Evolutionary conservation across 2,888 invertebrate genomes (phyloP).

Genomic region (Bugulina stolonifera): DNA sequence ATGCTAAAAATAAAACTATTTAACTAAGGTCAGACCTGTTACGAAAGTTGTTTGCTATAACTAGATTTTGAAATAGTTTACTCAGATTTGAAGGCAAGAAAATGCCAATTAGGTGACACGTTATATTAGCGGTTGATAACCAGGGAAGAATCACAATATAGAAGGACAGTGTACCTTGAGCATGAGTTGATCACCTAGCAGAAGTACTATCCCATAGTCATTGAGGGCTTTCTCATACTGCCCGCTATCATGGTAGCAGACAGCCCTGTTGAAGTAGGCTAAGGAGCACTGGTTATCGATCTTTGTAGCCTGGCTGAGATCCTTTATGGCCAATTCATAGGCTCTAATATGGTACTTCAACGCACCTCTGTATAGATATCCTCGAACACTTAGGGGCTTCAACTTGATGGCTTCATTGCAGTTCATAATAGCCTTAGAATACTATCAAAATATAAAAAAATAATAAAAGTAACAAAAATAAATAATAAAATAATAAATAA

Average conservation of each 20-base stretch:
- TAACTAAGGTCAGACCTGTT: too few species aligned
- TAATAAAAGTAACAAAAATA: too few species aligned
- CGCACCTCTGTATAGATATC: constrained; percentile 52
- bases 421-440: constrained; percentile 52
- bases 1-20: too few species aligned
- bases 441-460: too few species aligned
- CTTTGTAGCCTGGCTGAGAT: constrained; percentile 46
- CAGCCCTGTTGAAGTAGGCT: constrained; percentile 52
- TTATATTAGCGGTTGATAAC: too few species aligned
- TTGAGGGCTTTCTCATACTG: constrained; percentile 46
- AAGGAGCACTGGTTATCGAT: constrained; percentile 48
- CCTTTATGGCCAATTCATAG: constrained; percentile 48
- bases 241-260: constrained; percentile 49
- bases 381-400: constrained; percentile 49
- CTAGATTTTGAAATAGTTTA: too few species aligned
- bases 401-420: constrained; percentile 53
- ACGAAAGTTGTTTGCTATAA: too few species aligned
- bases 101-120: too few species aligned
- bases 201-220: constrained; percentile 52
- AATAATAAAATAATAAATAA: too few species aligned
- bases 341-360: constrained; percentile 52
- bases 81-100: too few species aligned
- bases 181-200: constrained; percentile 44
- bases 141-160: too few species aligned
- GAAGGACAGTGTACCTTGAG: constrained; percentile 45